phyloP scores from a whole-genome alignment of 35 echinoderm and acorn worm genomes.

The Chiridota heheva region DNA sequence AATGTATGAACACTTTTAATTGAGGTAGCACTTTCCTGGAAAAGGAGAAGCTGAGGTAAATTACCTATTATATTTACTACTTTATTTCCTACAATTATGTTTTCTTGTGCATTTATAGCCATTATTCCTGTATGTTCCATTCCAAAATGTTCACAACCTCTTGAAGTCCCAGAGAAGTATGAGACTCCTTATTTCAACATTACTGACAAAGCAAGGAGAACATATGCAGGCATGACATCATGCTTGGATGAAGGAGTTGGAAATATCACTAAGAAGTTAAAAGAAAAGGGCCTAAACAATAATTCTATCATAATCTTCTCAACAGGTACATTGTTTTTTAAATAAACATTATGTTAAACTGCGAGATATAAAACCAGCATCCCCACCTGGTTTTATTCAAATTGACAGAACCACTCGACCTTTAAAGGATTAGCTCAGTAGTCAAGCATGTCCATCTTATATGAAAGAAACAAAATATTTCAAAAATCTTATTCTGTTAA shows the following conservation, averaged over 20 bases:
- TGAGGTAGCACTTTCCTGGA: background rate
- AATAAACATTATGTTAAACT: no score
- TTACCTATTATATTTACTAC: background rate
- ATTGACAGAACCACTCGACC: no score
- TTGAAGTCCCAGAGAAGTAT: constrained; percentile 72
- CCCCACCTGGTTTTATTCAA: no score
- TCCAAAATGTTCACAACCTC: constrained; percentile 86
- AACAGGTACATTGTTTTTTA: constrained; percentile 77
- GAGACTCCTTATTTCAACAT: constrained; percentile 19
- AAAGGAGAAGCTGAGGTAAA: background rate
- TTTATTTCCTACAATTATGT: background rate
- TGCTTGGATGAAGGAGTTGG: constrained; percentile 77
- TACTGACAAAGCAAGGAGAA: constrained; percentile 33
- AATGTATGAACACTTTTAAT: no score
- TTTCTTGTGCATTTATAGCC: constrained; percentile 32
- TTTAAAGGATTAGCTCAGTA: no score
- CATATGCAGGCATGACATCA: constrained; percentile 85
- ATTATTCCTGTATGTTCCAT: constrained; percentile 82
- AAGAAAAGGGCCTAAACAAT: constrained; percentile 62
- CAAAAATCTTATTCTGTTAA: no score
- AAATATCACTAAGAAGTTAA: constrained; percentile 73
- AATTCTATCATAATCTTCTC: constrained; percentile 95
- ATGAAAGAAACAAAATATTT: no score
- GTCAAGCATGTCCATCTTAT: no score
- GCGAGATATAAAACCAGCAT: no score